phyloP scores from a whole-genome alignment of 2,113 vertebrate species.

The Suricata suricatta region DNA sequence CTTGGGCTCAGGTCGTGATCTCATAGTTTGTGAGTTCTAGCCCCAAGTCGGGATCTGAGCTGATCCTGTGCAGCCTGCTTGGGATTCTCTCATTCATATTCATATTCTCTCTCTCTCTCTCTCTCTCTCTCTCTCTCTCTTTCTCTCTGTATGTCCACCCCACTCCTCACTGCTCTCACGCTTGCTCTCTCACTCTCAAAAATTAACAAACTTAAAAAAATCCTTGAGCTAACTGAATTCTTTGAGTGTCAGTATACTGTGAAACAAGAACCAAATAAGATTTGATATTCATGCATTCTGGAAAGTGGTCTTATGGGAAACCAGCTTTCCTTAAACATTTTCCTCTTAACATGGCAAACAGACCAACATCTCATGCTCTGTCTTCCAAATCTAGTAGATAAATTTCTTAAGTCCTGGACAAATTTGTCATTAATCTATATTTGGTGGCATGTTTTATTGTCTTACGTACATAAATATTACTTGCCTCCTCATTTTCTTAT shows the following conservation, averaged over 20 bases:
- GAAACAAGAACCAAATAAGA: not conserved
- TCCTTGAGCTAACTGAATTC: not conserved
- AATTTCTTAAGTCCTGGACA: not conserved
- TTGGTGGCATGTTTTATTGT: not conserved
- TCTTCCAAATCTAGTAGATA: not conserved
- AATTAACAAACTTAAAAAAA: not conserved
- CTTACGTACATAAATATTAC: not conserved
- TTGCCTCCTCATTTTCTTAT: not conserved
- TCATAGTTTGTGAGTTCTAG: no score
- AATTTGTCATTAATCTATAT: not conserved
- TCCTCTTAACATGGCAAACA: not conserved
- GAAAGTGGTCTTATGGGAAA: not conserved
- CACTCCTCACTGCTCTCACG: no score
- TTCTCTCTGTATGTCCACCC: no score
- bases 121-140: no score
- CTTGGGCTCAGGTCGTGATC: no score
- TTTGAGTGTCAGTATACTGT: not conserved
- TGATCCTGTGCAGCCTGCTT: no score
- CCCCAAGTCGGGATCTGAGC: no score
- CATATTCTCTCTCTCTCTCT: no score
- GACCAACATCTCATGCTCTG: not conserved
- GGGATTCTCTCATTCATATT: no score
- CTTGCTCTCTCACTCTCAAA: no score
- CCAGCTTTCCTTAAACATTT: not conserved
- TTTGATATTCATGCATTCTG: not conserved